Percentiles rank a stretch among this genome's conserved stretches.
phyloP scores from a whole-genome alignment of 1,140 invertebrate species.

The Drosophila azteca region DNA sequence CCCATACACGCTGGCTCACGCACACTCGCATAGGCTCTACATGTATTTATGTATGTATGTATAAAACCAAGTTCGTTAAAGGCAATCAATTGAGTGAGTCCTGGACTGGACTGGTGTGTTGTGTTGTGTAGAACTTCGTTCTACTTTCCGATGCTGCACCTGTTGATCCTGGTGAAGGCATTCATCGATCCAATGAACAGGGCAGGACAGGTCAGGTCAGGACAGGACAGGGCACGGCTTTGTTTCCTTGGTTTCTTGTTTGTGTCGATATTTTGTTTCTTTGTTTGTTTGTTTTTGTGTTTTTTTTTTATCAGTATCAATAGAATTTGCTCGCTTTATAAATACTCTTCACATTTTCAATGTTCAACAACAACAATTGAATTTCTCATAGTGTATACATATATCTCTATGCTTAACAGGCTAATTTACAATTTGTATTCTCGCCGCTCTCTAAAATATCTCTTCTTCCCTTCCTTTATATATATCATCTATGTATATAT shows the following conservation, averaged over 20 bases:
- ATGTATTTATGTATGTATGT: conserved; percentile 23
- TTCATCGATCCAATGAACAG: no score
- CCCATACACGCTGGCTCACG: conserved; percentile 2
- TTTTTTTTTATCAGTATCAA: conserved; percentile 3
- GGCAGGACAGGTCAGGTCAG: no score
- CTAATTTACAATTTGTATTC: conserved; percentile 72
- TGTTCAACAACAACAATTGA: conserved; percentile 87
- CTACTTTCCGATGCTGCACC: no score
- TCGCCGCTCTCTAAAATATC: conserved; percentile 40
- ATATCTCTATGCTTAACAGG: conserved; percentile 67
- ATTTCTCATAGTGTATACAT: conserved; percentile 60
- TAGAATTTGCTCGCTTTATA: conserved; percentile 20
- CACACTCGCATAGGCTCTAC: conserved; percentile 21
- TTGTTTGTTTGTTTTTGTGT: conserved; percentile 1
- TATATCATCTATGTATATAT: conserved; percentile 28
- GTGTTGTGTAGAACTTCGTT: no score
- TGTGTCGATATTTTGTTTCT: not conserved
- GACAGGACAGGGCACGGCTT: no score
- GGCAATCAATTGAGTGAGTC: conserved; percentile 29
- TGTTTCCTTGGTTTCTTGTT: no score
- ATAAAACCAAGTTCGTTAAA: conserved; percentile 40
- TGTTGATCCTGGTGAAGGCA: no score
- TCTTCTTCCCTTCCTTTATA: conserved; percentile 2
- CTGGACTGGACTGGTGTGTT: conserved; percentile 2
- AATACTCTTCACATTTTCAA: conserved; percentile 85